Percentiles rank a stretch among this genome's conserved stretches.
These are phyloP conservation scores for Sialia sialis DNA, from an alignment of 2,113 vertebrate species.

Conservation along the genomic window DNA sequence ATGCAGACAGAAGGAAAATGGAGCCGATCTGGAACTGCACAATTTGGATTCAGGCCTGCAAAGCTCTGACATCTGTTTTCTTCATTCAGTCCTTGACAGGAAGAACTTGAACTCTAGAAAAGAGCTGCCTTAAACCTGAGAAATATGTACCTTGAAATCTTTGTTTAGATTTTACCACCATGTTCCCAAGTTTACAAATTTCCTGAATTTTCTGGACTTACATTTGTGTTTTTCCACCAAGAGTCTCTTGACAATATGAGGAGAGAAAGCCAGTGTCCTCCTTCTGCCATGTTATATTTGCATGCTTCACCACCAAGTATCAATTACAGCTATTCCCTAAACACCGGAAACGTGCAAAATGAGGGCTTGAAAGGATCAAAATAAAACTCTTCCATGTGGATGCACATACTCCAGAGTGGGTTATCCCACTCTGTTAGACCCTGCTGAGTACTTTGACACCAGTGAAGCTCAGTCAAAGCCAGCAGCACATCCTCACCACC, in stretches of 20 bases:
- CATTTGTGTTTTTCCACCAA: background rate
- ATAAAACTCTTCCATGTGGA: background rate
- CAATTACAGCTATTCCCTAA: background rate
- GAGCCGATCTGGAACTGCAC: background rate
- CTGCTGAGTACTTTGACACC: background rate
- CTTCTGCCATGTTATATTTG: background rate
- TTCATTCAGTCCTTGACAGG: background rate
- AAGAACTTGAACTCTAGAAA: background rate
- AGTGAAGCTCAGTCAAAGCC: background rate
- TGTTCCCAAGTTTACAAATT: background rate
- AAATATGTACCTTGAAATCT: background rate
- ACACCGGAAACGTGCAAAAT: background rate
- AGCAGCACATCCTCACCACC: background rate
- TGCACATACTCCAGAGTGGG: background rate
- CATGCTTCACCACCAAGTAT: background rate
- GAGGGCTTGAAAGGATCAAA: background rate
- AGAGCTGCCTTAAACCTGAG: background rate
- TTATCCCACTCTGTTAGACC: background rate
- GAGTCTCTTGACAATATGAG: background rate
- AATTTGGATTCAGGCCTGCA: background rate
- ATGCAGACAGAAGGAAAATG: background rate
- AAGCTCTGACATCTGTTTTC: background rate
- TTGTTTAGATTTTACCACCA: background rate
- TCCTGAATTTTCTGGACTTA: background rate
- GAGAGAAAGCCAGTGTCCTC: background rate